phyloP scores from a whole-genome alignment of 2,888 invertebrate genomes.

The Trichogramma dendrolimi region DNA sequence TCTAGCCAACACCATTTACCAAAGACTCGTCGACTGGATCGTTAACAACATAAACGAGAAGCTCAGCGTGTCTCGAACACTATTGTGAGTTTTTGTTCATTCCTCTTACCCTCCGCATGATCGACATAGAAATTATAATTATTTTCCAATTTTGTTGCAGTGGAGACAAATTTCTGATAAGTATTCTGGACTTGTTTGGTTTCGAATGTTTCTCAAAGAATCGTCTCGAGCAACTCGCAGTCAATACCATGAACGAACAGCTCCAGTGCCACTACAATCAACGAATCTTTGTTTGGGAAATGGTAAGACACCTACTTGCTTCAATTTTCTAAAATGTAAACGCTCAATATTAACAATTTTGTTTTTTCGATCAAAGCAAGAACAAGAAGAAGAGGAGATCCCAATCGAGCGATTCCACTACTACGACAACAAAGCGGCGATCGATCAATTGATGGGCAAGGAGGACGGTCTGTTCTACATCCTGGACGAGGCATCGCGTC shows the following conservation, averaged over 20 bases:
- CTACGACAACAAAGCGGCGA: constrained; percentile 82
- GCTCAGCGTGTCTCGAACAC: constrained; percentile 75
- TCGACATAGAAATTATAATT: neutral
- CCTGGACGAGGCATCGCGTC: constrained; percentile 82
- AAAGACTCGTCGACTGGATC: constrained; percentile 83
- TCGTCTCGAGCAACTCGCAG: constrained; percentile 79
- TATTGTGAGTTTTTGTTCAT: constrained; percentile 67
- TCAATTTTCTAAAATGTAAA: neutral
- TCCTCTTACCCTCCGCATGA: too few species aligned
- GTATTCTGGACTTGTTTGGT: constrained; percentile 83
- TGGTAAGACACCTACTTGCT: constrained; percentile 53
- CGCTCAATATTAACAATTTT: neutral
- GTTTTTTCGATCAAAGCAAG: constrained; percentile 53
- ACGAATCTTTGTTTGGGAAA: constrained; percentile 86
- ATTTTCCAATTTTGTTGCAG: constrained; percentile 54
- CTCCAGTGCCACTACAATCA: constrained; percentile 92
- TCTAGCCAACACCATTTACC: constrained; percentile 78
- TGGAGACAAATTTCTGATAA: constrained; percentile 77
- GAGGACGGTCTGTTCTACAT: constrained; percentile 78
- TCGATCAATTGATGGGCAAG: constrained; percentile 82
- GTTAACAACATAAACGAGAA: constrained; percentile 81
- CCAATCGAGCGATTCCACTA: constrained; percentile 69
- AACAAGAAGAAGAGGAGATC: constrained; percentile 74
- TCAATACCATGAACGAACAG: constrained; percentile 88
- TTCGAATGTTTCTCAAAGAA: constrained; percentile 89